Evolutionary conservation across 1,140 invertebrate species (phyloP), one percentile per base, ranked within the genome.

Genomic region (Drosophila repleta): DNA sequence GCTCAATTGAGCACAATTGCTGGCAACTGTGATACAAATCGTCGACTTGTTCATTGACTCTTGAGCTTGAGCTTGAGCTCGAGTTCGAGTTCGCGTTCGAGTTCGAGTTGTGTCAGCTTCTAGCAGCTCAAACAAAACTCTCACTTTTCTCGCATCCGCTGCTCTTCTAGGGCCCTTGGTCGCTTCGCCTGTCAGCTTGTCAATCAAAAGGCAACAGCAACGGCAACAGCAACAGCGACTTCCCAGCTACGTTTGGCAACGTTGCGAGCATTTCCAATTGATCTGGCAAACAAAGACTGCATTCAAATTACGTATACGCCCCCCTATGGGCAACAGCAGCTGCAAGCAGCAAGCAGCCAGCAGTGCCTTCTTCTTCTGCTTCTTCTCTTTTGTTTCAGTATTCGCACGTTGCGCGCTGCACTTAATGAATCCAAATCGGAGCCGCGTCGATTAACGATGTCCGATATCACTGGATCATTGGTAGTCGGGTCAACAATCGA

Each of bases 381-480:
- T 11, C 21, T 48, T 24, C 26, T 37, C n/a, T 29, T 53, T 37
- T 53, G 18, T 53, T 29, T 18, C 51, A 6, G 20, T 18, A 11
- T 57, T 57, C 21, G 39, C 37, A 15, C 41, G n/a, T n/a, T 55
- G 63, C 26, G 57, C 26, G 26, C 35, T 78, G 73, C 73, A 78
- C 48, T 63, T 26, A 63, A 55, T 79, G 65, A 60, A 74, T 64
- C 20, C 15, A 51, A 65, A 58, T 68, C 43, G 29, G 17, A 37
- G 29, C 18, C 66, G 41, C 41, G 21, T 53, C 29, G 21, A 39
- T 24, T 32, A 8, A 15, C 10, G 45, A 24, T 32, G 41, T 55
- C 17, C 48, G 35, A 55, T 77, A 57, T 78, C 65, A 85, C 81
- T 81, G 48, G 62, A 57, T 78, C 65, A 85, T 85, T 81, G 48